Evolutionary conservation across 2,113 vertebrate species (phyloP), one percentile per base, ranked within the genome.

Genomic region (Cochlearius cochlearius): DNA sequence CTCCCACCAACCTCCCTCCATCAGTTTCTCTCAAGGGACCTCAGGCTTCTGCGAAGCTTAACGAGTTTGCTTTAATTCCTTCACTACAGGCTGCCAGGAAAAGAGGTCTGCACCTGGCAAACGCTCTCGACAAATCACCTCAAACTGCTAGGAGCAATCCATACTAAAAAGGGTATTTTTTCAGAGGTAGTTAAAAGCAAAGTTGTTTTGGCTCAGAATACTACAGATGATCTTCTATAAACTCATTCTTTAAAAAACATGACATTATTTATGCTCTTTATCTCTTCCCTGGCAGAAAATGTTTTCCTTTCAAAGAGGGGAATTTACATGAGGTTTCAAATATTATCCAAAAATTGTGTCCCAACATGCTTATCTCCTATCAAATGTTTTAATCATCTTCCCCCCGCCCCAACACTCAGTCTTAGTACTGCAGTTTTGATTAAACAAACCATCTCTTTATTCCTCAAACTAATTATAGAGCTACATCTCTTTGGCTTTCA

Each of bases 201-300:
- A 90, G 71, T 60, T 47, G 32, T 69, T 94, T 95, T 96, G 94
- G 92, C 90, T 96, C 50, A 23, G 49, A 78, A 77, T 67, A 69
- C 86, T 77, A 9, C 34, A 68, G 34, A 73, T 64, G 29, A 85
- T 92, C 41, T 72, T 72, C 52, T 64, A 41, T 45, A 76, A 59
- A 76, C 4, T 86, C 72, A 63, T 80, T 77, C 64, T 91, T 96
- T 91, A 62, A 83, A 87, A 91, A 69, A 4, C 14, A 12, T 83
- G 69, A 93, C 71, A 55, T 94, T 90, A 93, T 94, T 96, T 95
- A 96, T 94, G 76, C 15, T 96, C 87, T 73, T 96, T 73, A 32
- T 52, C 68, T 85, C 60, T 90, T 77, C 90, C 62, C 66, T 92
- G 62, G 72, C 92, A 91, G 66, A 77, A 91, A 32, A 80, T 13